Evolutionary conservation across 2,113 vertebrate genomes (phyloP).

Genomic region (Struthio camelus): DNA sequence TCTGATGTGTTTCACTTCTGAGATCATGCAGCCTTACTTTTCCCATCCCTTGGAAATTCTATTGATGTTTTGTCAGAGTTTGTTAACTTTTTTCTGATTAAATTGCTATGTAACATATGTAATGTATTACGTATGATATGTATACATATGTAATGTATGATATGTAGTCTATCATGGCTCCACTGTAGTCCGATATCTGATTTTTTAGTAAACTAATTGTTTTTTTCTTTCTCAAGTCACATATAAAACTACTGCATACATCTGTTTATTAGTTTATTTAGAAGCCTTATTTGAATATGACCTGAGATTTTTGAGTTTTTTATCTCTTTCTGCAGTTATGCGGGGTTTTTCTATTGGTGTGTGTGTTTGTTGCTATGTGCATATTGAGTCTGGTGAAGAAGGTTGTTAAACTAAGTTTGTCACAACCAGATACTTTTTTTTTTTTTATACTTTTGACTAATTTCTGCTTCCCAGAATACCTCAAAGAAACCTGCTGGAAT

Average conservation of each 20-base stretch:
- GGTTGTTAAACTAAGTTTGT: constrained; percentile 10
- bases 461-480: background rate
- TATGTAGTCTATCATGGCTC: background rate
- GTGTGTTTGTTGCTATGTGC: background rate
- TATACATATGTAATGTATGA: too few relatives aligned
- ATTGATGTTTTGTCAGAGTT: background rate
- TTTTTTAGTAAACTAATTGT: background rate
- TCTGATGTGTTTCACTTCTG: background rate
- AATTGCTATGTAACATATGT: background rate
- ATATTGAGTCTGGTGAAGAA: background rate
- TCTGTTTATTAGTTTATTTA: background rate
- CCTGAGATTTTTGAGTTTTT: too few relatives aligned
- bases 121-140: too few relatives aligned
- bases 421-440: background rate
- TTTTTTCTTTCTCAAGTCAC: background rate
- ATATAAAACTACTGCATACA: background rate
- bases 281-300: background rate
- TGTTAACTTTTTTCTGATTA: background rate
- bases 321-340: background rate
- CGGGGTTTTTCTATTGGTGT: too few relatives aligned
- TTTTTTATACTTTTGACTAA: background rate
- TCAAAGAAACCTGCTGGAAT: background rate
- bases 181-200: background rate
- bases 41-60: background rate
- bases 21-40: background rate